These are phyloP conservation scores for Pogonus chalceus DNA, from an alignment of 1,140 invertebrate species.

Conservation along the genomic window DNA sequence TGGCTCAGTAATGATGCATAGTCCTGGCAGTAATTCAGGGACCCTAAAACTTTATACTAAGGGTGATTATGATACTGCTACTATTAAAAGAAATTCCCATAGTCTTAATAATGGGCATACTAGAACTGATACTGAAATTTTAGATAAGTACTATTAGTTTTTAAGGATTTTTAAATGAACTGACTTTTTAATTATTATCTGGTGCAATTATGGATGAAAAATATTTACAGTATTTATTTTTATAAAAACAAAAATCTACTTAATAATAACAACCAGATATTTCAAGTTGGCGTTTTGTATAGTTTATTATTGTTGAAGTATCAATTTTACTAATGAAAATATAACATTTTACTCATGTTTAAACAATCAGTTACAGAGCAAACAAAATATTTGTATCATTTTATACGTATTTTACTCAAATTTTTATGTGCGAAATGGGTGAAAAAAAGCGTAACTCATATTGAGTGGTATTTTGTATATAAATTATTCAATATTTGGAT, in stretches of 20 bases:
- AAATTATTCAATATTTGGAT: background rate
- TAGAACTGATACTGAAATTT: constrained; percentile 24
- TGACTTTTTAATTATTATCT: too few species aligned
- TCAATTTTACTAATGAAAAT: too few species aligned
- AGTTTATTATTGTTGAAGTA: too few species aligned
- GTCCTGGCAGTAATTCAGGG: constrained; percentile 42
- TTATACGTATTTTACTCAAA: background rate
- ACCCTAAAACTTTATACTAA: constrained; percentile 49
- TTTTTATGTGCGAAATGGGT: background rate
- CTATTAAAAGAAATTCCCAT: constrained; percentile 65
- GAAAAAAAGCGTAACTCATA: background rate
- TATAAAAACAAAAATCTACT: too few species aligned
- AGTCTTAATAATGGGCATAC: constrained; percentile 38
- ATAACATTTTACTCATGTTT: too few species aligned
- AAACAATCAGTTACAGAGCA: too few species aligned
- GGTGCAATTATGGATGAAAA: too few species aligned
- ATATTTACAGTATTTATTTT: too few species aligned
- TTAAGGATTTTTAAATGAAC: too few species aligned
- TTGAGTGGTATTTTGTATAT: background rate
- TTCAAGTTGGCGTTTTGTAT: too few species aligned
- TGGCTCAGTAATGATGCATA: constrained; percentile 35
- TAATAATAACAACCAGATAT: too few species aligned
- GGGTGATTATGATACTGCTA: constrained; percentile 69
- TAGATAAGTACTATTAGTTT: constrained; percentile 29
- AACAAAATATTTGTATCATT: too few species aligned